A percentile compares a stretch with the other conserved stretches of the same genome.
Evolutionary conservation across 2,797 vertebrate species (phyloP).

Genomic region (Caiman crocodilus): DNA sequence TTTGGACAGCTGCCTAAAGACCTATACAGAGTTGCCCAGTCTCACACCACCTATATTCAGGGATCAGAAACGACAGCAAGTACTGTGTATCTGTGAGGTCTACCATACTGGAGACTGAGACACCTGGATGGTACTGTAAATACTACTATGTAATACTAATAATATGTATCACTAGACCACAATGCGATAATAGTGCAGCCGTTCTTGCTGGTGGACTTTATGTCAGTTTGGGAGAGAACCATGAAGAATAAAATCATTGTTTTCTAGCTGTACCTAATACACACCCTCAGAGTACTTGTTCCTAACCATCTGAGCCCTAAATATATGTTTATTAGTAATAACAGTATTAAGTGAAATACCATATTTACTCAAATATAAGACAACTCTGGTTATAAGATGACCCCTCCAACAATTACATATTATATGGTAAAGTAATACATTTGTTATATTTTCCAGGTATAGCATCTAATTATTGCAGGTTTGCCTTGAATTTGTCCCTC

Average conservation of each 20-base stretch:
- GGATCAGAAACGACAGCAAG: not conserved
- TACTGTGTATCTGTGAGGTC: not conserved
- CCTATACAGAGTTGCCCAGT: not conserved
- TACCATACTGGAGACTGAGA: rapidly evolving
- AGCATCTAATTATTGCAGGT: too few relatives aligned
- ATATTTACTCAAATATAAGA: not conserved
- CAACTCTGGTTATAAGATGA: too few relatives aligned
- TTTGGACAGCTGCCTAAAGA: not conserved
- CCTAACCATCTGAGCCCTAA: not conserved
- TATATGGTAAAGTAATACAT: too few relatives aligned
- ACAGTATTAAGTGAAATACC: not conserved
- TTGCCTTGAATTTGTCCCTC: too few relatives aligned
- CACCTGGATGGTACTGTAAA: not conserved
- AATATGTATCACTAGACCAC: too few relatives aligned
- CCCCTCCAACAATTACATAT: too few relatives aligned
- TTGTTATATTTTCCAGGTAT: too few relatives aligned
- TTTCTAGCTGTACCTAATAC: not conserved
- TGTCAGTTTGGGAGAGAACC: not conserved
- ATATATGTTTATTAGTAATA: not conserved
- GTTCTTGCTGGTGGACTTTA: not conserved
- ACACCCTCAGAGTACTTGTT: not conserved
- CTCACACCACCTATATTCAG: not conserved
- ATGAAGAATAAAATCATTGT: not conserved
- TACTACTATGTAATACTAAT: not conserved
- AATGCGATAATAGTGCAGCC: not conserved